These are phyloP conservation scores for Dichetophora obliterata DNA, from an alignment of 2,888 invertebrate species.

Conservation along the genomic window DNA sequence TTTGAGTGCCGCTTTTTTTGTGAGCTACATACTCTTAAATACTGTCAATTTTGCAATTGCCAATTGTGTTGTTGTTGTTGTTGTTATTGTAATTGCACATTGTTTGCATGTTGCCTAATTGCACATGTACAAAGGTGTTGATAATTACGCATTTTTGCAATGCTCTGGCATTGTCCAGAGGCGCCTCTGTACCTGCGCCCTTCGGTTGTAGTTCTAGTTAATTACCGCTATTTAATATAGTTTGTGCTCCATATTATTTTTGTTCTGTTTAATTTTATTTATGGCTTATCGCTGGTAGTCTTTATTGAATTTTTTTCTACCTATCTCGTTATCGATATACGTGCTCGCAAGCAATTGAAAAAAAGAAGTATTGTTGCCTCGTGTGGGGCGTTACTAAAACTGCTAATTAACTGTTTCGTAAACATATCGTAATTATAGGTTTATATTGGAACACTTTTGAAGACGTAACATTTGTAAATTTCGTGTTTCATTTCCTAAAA, in stretches of 20 bases:
- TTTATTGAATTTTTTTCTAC: too few species aligned
- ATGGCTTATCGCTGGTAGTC: too few species aligned
- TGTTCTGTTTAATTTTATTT: too few species aligned
- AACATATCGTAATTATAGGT: neutral
- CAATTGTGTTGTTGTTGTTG: neutral
- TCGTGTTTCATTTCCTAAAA: too few species aligned
- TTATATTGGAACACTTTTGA: neutral
- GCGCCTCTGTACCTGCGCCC: neutral
- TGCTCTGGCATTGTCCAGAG: neutral
- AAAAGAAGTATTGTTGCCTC: too few species aligned
- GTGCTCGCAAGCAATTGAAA: too few species aligned
- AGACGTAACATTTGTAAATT: too few species aligned
- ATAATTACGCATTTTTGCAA: constrained; percentile 34
- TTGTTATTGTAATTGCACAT: neutral
- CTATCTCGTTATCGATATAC: too few species aligned
- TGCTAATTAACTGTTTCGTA: neutral
- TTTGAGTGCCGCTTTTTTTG: neutral
- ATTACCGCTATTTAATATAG: too few species aligned
- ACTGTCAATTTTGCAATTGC: neutral
- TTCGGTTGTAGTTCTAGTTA: too few species aligned
- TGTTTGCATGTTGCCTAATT: constrained; percentile 9
- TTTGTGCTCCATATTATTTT: too few species aligned
- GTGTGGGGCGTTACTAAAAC: too few species aligned
- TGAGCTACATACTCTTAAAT: neutral
- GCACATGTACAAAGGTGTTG: constrained; percentile 36